Conservation (phyloP, 2,888 invertebrate species). For the Lacanobia oleracea region DNA sequence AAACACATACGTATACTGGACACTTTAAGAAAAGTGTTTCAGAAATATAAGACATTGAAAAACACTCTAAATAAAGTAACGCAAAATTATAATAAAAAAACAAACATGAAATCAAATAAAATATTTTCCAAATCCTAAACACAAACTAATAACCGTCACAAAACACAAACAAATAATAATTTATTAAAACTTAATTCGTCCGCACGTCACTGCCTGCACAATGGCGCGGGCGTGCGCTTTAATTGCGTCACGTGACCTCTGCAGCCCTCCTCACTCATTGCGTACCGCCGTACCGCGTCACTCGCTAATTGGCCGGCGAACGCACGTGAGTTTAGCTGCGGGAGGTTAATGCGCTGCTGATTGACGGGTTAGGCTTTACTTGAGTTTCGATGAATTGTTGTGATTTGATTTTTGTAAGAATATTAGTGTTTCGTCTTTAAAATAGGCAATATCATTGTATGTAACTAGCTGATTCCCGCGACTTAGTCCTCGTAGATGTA, state of each 20-base stretch:
- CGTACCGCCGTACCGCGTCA: slow-evolving; percentile 20
- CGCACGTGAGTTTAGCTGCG: slow-evolving; percentile 40
- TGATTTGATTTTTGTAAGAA: background rate
- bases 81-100: too few species aligned
- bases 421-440: too few species aligned
- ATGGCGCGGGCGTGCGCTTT: slow-evolving; percentile 60
- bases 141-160: slow-evolving; percentile 62
- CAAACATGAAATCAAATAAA: too few species aligned
- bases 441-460: background rate
- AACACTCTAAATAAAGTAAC: too few species aligned
- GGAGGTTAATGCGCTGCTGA: slow-evolving; percentile 50
- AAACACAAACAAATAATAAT: slow-evolving; percentile 51
- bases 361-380: slow-evolving; percentile 51
- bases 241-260: slow-evolving; percentile 69
- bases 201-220: slow-evolving; percentile 62
- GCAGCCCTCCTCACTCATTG: slow-evolving; percentile 5
- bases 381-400: slow-evolving; percentile 17
- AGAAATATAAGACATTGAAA: too few species aligned
- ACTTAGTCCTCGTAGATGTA: too few species aligned
- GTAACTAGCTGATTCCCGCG: too few species aligned
- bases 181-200: slow-evolving; percentile 66
- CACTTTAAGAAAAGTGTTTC: too few species aligned
- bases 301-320: slow-evolving; percentile 52
- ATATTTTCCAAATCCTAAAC: slow-evolving; percentile 22
- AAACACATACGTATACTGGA: too few species aligned